Base-by-base conservation (phyloP, 2,113 vertebrate genomes). In the Spheniscus mendiculus region DNA sequence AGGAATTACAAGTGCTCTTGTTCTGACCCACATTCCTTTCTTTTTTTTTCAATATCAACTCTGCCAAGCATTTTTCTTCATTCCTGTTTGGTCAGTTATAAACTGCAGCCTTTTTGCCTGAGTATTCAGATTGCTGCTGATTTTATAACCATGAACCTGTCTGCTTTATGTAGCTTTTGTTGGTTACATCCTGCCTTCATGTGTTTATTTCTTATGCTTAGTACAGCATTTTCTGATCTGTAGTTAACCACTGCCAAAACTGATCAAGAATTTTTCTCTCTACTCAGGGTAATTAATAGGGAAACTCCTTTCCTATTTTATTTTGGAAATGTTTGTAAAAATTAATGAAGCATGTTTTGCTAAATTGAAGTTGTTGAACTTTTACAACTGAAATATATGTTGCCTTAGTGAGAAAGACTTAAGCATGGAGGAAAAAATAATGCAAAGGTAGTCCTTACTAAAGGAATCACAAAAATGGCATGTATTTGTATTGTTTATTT, bases 311-410 rank as follows among this genome's bases (percentile, higher is more conserved):
- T 90, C 73, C 92, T 83, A 52, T 96, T 97, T 97, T 96, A 90
- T 94, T 97, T 98, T 95, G 56, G 52, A 98, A 96, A 93, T 81
- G 61, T 97, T 96, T 97, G 70, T 94, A 95, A 97, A 98, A 97
- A 96, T 90, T 96, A 98, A 96, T 93, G 94, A 95, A 95, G 63
- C 70, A 66, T 96, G 71, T 88, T 96, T 96, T 72, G 69, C 47
- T 95, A 94, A 97, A 91, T 62, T 44, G 25, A 79, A 94, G 89
- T 89, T 92, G 59, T 93, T 96, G 93, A 94, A 61, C 36, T 77
- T 95, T 96, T 83, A 79, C 52, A 96, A 53, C 40, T 91, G 82
- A 95, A 94, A 77, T 87, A 79, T 76, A 86, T 73, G 72, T n/a
- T 95, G 65, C 30, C 9, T 88, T 62, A 45, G 30, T 96, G 38